Conservation (phyloP, 2,797 vertebrate genomes). For the Thaleichthys pacificus region DNA sequence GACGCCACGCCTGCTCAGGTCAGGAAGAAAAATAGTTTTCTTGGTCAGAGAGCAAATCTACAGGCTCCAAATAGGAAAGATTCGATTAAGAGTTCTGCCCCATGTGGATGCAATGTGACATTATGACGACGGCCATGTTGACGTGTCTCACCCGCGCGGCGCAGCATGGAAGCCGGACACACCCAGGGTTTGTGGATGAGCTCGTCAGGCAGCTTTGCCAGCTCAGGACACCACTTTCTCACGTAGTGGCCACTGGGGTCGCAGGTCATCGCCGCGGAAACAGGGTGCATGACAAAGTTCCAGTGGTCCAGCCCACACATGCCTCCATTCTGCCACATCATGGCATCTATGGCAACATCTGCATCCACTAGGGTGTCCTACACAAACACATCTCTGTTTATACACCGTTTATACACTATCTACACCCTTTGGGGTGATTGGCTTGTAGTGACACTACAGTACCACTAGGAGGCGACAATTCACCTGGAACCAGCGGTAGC, state of each 20-base stretch:
- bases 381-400: conserved; percentile 12
- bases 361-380: conserved; percentile 77
- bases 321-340: conserved; percentile 81
- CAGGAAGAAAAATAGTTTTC: not conserved
- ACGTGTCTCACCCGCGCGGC: conserved; percentile 59
- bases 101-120: not conserved
- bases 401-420: not conserved
- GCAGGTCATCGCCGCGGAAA: conserved; percentile 74
- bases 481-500: conserved; percentile 78
- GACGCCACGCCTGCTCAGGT: conserved; percentile 59
- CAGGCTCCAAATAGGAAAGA: not conserved
- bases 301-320: conserved; percentile 78
- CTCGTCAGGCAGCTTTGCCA: conserved; percentile 67
- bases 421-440: no score
- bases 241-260: conserved; percentile 68
- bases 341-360: conserved; percentile 75
- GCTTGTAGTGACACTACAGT: no score
- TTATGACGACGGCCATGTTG: not conserved
- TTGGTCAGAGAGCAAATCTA: not conserved
- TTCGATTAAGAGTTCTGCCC: not conserved
- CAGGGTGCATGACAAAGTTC: conserved; percentile 79
- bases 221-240: conserved; percentile 75
- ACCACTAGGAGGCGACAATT: no score
- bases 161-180: conserved; percentile 66
- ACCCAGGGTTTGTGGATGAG: conserved; percentile 77